A percentile compares a stretch with the other conserved stretches of the same genome.
Conservation (phyloP, 92 coral and sea anemone genomes). For the Metridium senile region DNA sequence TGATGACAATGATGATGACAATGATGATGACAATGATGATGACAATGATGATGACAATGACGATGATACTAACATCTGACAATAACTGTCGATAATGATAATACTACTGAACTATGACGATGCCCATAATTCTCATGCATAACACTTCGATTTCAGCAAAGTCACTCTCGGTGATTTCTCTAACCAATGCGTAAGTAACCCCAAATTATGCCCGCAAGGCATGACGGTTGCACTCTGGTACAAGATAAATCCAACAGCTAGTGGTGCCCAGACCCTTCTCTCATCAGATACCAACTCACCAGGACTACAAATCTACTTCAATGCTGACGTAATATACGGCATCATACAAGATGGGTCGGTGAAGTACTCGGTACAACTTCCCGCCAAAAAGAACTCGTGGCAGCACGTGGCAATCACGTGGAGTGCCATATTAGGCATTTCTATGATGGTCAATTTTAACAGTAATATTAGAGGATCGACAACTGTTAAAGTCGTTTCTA, state of each 20-base stretch:
- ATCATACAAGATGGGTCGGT: background rate
- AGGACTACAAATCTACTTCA: conserved; percentile 29
- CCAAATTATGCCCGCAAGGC: conserved; percentile 37
- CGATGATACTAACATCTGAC: background rate
- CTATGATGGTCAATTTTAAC: conserved; percentile 14
- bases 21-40: background rate
- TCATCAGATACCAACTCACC: conserved; percentile 23
- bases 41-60: background rate
- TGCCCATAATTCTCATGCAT: no score
- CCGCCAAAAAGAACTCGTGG: conserved; percentile 31
- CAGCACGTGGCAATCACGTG: conserved; percentile 60
- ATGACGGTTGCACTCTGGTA: conserved; percentile 56
- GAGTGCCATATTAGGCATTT: conserved; percentile 18
- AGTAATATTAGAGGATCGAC: conserved; percentile 1
- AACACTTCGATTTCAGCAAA: no score
- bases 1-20: background rate
- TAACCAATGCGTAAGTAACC: conserved; percentile 27
- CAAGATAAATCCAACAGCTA: conserved; percentile 20
- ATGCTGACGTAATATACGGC: conserved; percentile 2
- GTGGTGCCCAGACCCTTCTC: conserved; percentile 24
- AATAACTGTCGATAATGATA: no score
- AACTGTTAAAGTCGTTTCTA: background rate
- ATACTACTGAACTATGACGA: no score
- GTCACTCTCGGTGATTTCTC: conserved; percentile 36
- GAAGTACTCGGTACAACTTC: background rate